These are phyloP conservation scores for Spea multiplicata DNA, from an alignment of 2,113 vertebrate species.

Conservation along the genomic window DNA sequence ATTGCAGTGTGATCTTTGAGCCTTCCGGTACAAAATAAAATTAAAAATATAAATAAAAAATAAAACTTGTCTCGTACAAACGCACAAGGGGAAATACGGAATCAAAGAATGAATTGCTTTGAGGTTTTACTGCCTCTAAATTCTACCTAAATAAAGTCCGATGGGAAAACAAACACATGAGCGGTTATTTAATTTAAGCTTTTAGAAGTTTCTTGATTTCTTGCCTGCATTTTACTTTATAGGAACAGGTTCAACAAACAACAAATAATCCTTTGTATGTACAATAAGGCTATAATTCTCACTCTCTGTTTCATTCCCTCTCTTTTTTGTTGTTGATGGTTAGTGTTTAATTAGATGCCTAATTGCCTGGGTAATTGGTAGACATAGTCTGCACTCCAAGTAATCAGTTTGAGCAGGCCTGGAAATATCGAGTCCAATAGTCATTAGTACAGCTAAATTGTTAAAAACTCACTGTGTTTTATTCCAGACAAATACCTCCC, in stretches of 20 bases:
- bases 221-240: conserved; percentile 44
- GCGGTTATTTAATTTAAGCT: conserved; percentile 25
- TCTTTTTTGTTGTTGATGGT: conserved; percentile 87
- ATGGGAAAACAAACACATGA: conserved; percentile 2
- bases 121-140: conserved; percentile 10
- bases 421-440: conserved; percentile 97
- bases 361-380: conserved; percentile 99
- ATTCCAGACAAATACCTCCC: conserved; percentile 60
- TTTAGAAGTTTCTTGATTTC: conserved; percentile 15
- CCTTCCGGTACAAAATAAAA: neutral
- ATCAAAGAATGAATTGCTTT: conserved; percentile 4
- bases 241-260: conserved; percentile 62
- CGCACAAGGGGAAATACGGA: neutral
- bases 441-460: conserved; percentile 92
- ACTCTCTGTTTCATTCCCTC: conserved; percentile 62
- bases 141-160: conserved; percentile 24
- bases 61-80: neutral
- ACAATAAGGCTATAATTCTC: conserved; percentile 54
- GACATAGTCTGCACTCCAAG: conserved; percentile 97
- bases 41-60: neutral
- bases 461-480: conserved; percentile 71
- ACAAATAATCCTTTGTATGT: conserved; percentile 71
- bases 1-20: neutral
- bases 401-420: conserved; percentile 98
- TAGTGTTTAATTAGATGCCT: conserved; percentile 99